Evolutionary conservation across 37 sponge, comb jelly and placozoan species (phyloP), one percentile per base, ranked within the genome.

Genomic region (Eunapius fragilis): DNA sequence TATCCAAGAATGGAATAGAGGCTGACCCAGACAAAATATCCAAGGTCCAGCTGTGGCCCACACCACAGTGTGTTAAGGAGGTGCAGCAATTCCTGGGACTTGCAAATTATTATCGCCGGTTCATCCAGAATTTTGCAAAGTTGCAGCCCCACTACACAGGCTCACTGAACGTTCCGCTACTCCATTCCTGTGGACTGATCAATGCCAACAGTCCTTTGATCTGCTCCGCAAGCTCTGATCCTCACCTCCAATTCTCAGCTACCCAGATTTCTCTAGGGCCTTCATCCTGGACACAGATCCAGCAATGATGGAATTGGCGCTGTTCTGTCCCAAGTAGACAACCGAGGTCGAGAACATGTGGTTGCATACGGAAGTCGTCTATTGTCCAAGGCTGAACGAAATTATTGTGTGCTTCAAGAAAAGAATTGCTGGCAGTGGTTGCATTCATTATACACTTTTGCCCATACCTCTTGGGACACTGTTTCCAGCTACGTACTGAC

Each of bases 221-320:
- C 25, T 4, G 26, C 68, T 69, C 9, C 81, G 82, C 32, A 2
- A 78, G 26, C 25, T 24, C 12, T 72, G 73, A 35, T 82, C 35
- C 0, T 68, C 71, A 13, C 49, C 84, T 7, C 69, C 68, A 19
- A 68, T 88, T 6, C 73, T 88, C 10, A 72, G 26, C 2, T 84
- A 88, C 70, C 83, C 67, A 83, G 83, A 88, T 37, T 49, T 71
- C 36, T 7, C 11, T 9, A 68, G 50, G 23, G 77, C 83, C 5
- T 22, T 88, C 10, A 22, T 26, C 45, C 6, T 88, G 49, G 71
- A 70, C 13, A 26, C 71, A 12, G 89, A 88, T 82, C 84, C 26
- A 83, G 82, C 10, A 23, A 81, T 24, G 68, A 88, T 67, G 89
- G 83, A 2, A 38, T 88, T 12, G 89, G 89, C 35, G 82, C 84